Evolutionary conservation across 2,797 vertebrate species (phyloP).

Genomic region (Sitta carolinensis): DNA sequence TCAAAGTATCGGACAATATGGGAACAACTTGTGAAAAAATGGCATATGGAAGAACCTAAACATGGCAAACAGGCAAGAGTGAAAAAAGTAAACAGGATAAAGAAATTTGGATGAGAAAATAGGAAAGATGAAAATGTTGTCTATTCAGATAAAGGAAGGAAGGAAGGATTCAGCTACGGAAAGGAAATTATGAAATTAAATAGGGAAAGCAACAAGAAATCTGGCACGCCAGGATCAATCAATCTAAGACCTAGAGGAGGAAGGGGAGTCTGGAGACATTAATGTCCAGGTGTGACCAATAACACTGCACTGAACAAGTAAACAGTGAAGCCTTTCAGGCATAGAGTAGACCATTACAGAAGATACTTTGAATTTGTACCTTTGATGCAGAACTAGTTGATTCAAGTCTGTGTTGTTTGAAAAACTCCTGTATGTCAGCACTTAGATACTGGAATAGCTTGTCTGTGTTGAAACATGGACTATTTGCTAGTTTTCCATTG

Average conservation of each 20-base stretch:
- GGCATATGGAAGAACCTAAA: not conserved
- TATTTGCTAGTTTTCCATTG: slow-evolving; percentile 25
- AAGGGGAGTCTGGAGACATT: not conserved
- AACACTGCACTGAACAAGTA: not conserved
- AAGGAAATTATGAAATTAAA: not conserved
- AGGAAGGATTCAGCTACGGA: not conserved
- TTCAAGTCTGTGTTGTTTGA: not conserved
- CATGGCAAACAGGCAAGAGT: not conserved
- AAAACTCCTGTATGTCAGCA: slow-evolving; percentile 16
- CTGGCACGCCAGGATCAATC: not conserved
- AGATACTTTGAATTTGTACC: not conserved
- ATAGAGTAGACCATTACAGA: not conserved
- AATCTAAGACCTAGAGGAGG: not conserved
- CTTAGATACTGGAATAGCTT: slow-evolving; percentile 2
- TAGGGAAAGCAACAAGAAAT: not conserved
- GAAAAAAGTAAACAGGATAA: not conserved
- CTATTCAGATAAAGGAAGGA: not conserved
- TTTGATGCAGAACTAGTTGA: not conserved
- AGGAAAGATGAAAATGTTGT: not conserved
- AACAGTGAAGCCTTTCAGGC: not conserved
- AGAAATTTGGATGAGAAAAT: not conserved
- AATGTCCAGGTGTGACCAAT: not conserved
- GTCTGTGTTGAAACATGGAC: slow-evolving; percentile 18
- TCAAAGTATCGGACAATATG: not conserved
- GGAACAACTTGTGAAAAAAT: not conserved